phyloP scores from a whole-genome alignment of 2,113 vertebrate species.

The Sphaerodactylus townsendi region DNA sequence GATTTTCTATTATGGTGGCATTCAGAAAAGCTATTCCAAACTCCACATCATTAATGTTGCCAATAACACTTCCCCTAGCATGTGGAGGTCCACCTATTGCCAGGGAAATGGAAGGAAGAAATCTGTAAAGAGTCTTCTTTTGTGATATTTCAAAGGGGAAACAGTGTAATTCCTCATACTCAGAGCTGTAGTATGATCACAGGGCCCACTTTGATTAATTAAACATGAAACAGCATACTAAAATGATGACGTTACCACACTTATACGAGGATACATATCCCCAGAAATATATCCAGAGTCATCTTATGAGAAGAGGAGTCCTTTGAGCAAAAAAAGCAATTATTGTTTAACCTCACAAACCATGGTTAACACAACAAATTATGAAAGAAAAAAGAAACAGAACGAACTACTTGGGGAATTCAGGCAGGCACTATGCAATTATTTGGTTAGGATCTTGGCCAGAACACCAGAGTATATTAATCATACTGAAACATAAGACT shows the following conservation, averaged over 20 bases:
- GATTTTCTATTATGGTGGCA: slow-evolving; percentile 79
- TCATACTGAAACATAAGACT: neutral
- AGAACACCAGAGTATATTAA: neutral
- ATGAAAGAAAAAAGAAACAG: neutral
- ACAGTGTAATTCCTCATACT: neutral
- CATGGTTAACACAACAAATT: neutral
- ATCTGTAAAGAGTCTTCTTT: neutral
- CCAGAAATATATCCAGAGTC: neutral
- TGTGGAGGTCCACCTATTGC: slow-evolving; percentile 86
- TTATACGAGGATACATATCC: neutral
- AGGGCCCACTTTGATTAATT: neutral
- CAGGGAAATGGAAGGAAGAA: neutral
- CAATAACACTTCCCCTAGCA: slow-evolving; percentile 89
- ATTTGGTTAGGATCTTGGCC: neutral
- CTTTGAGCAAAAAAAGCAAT: neutral
- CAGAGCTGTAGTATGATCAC: neutral
- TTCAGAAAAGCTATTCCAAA: slow-evolving; percentile 92
- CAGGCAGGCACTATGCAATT: neutral
- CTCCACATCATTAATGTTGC: slow-evolving; percentile 90
- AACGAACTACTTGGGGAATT: neutral
- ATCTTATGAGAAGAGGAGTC: neutral
- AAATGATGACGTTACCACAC: neutral
- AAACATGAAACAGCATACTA: neutral
- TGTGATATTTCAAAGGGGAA: neutral
- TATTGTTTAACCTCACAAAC: neutral